Conservation (phyloP, 2,888 invertebrate species). For the Cecidostiba fungosa region DNA sequence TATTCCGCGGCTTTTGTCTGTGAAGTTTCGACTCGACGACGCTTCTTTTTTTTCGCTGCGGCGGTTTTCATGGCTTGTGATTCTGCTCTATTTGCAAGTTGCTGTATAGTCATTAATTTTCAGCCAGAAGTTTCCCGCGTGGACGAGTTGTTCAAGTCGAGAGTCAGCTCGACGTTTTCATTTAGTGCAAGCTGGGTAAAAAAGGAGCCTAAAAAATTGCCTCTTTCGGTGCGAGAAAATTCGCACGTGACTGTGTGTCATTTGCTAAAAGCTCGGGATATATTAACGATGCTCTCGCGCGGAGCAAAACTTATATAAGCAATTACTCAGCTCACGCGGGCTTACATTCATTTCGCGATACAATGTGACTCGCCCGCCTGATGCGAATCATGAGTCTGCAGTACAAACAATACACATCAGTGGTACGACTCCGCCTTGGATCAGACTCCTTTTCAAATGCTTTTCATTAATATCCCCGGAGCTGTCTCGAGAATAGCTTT, state of each 20-base stretch:
- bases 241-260: neutral
- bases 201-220: conserved; percentile 6
- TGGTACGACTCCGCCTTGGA: neutral
- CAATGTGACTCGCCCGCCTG: neutral
- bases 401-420: neutral
- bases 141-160: neutral
- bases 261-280: conserved; percentile 32
- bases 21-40: neutral
- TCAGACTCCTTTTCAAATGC: neutral
- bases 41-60: neutral
- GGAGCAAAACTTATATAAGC: conserved; percentile 32
- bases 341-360: conserved; percentile 43
- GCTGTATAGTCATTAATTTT: neutral
- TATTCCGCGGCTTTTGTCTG: neutral
- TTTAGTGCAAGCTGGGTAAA: neutral
- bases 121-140: neutral
- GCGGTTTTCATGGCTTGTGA: too few species aligned
- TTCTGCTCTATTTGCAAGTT: too few species aligned
- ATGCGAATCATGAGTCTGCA: conserved; percentile 23
- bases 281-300: conserved; percentile 23
- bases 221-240: neutral
- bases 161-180: neutral
- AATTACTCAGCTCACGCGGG: conserved; percentile 25
- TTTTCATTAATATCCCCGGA: neutral
- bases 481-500: neutral